Conservation (phyloP, 2,797 vertebrate genomes). For the Gallinago stenura region DNA sequence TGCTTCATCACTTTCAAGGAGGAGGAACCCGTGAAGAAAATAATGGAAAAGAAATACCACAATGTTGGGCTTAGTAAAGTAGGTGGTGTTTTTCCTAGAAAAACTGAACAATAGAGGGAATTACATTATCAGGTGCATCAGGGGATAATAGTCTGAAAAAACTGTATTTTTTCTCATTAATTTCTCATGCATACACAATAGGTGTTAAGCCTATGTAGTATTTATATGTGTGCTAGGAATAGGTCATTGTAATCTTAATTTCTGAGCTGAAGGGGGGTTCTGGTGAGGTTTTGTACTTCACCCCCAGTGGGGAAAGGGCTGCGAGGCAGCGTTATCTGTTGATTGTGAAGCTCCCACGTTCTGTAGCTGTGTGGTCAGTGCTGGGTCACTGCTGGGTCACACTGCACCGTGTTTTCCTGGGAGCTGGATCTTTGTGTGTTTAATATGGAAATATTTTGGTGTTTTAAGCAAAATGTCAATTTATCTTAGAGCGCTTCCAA, state of each 20-base stretch:
- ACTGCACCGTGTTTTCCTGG: background rate
- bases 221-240: background rate
- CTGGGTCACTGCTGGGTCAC: background rate
- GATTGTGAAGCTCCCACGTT: background rate
- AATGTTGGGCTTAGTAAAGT: conserved; percentile 99
- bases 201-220: background rate
- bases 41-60: conserved; percentile 99
- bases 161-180: background rate
- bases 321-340: accelerated
- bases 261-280: background rate
- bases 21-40: conserved; percentile 95
- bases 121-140: background rate
- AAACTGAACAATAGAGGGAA: background rate
- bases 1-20: conserved; percentile 99
- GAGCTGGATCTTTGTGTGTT: background rate
- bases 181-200: background rate
- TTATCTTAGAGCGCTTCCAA: background rate
- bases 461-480: background rate
- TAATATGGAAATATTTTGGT: background rate
- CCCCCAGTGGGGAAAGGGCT: accelerated
- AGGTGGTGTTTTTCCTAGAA: conserved; percentile 34
- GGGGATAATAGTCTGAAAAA: background rate
- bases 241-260: background rate
- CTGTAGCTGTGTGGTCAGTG: background rate
- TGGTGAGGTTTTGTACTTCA: background rate